Base-by-base conservation (phyloP, 2,888 invertebrate genomes). In the Dryobotodes eremita region DNA sequence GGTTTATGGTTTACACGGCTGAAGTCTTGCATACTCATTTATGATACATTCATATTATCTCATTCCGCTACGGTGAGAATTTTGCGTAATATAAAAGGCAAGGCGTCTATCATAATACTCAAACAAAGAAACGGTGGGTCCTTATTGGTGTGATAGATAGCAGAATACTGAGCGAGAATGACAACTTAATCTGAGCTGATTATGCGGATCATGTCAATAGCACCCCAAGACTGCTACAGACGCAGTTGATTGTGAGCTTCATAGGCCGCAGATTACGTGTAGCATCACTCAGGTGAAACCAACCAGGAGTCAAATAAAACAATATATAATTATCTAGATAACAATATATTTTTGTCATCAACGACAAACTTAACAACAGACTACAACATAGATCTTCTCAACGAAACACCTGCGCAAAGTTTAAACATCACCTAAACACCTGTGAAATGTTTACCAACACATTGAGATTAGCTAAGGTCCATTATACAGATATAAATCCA, bases 291-390 rank as follows among this genome's bases (percentile, higher is more conserved):
- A 20, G 23, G 50, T 62, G 15, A 10, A 15, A 42, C 15, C 2
- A 20, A 50, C 2, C 11, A 46, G 69, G 48, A 62, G 31, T 3
- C 10, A 74, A 77, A 88, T 93, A 91, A 92, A 91, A 96, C 94
- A 94, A 92, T 82, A 90, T 86, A 78, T 78, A 86, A 76, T 86
- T 94, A 95, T 97, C 96, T 97, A 97, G 95, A 95, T 97, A 97
- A 97, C 97, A 97, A 96, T 97, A 96, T 97, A 97, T 97, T 96
- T 93, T 96, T 96, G 96, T 96, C 95, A 96, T 95, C 96, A 96
- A 96, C 95, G 96, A 96, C 96, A 97, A 97, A 97, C 97, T 96
- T 97, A 97, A 97, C 97, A 97, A 97, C 96, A 94, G 95, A 95
- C 96, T 96, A 96, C 95, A 95, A 96, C 95, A 96, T 95, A 96